phyloP scores from a whole-genome alignment of 1,140 invertebrate species.

The Ganaspis sp. region DNA sequence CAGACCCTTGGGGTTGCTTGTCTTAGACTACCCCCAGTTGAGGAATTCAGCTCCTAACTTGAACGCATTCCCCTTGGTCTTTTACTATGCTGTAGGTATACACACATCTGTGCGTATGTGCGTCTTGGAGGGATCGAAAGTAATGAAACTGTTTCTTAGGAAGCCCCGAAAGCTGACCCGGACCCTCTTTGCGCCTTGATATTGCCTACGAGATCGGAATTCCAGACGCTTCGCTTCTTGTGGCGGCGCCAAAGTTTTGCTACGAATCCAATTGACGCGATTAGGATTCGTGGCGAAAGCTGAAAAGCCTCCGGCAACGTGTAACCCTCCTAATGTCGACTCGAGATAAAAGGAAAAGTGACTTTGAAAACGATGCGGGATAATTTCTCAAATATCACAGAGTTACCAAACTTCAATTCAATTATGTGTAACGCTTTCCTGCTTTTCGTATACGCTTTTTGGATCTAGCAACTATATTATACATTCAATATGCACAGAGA shows the following conservation, averaged over 20 bases:
- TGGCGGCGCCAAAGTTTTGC: conserved; percentile 51
- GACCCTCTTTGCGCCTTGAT: conserved; percentile 57
- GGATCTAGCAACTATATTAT: too few species aligned
- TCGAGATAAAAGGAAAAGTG: background rate
- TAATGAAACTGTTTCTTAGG: conserved; percentile 62
- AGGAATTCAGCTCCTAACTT: conserved; percentile 51
- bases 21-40: conserved; percentile 54
- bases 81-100: background rate
- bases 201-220: conserved; percentile 60
- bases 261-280: conserved; percentile 57
- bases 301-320: conserved; percentile 9
- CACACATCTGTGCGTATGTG: conserved; percentile 29
- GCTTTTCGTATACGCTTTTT: too few species aligned
- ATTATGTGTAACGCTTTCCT: too few species aligned
- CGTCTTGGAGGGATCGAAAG: conserved; percentile 52
- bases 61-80: conserved; percentile 37
- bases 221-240: conserved; percentile 46
- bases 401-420: background rate
- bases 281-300: conserved; percentile 55
- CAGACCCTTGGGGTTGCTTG: conserved; percentile 54
- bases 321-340: conserved; percentile 9
- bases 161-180: conserved; percentile 57
- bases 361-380: background rate
- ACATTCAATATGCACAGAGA: too few species aligned
- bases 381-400: background rate